These are phyloP conservation scores for Myoxocephalus aenaeus DNA, from an alignment of 2,797 vertebrate genomes.

Conservation along the genomic window DNA sequence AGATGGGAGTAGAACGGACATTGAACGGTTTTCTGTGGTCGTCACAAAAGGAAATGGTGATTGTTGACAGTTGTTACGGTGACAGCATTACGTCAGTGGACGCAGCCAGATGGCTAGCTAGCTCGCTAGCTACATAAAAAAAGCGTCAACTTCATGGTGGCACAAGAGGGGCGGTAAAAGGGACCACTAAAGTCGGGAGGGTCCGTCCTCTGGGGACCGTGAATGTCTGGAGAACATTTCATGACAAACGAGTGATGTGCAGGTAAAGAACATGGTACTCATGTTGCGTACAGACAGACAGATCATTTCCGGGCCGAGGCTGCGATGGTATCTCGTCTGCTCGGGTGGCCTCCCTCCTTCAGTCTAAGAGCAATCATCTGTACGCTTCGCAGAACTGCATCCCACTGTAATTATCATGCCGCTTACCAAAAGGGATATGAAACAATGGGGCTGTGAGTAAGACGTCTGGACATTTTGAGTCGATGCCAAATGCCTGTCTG, in stretches of 20 bases:
- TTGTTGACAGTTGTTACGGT: too few species aligned
- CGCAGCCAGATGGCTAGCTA: too few species aligned
- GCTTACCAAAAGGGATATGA: conserved; percentile 77
- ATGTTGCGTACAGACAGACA: neutral
- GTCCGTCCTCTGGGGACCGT: neutral
- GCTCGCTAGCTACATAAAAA: neutral
- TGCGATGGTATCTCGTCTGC: conserved; percentile 58
- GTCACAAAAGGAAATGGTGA: too few species aligned
- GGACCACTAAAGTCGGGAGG: neutral
- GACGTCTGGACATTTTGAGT: conserved; percentile 83
- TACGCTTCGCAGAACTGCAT: conserved; percentile 61
- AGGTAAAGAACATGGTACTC: conserved; percentile 11
- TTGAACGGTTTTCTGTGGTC: too few species aligned
- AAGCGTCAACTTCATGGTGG: neutral
- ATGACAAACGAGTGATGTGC: neutral
- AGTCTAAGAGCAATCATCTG: conserved; percentile 65
- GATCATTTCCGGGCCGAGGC: conserved; percentile 26
- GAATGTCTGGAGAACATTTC: neutral
- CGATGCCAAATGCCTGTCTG: conserved; percentile 81
- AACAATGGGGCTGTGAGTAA: conserved; percentile 84
- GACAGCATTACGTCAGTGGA: too few species aligned
- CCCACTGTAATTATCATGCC: conserved; percentile 75
- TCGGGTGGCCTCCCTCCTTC: conserved; percentile 60
- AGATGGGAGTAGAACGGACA: too few species aligned
- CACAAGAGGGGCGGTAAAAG: neutral